Conservation (phyloP, 2,113 vertebrate species). For the Plecotus auritus region DNA sequence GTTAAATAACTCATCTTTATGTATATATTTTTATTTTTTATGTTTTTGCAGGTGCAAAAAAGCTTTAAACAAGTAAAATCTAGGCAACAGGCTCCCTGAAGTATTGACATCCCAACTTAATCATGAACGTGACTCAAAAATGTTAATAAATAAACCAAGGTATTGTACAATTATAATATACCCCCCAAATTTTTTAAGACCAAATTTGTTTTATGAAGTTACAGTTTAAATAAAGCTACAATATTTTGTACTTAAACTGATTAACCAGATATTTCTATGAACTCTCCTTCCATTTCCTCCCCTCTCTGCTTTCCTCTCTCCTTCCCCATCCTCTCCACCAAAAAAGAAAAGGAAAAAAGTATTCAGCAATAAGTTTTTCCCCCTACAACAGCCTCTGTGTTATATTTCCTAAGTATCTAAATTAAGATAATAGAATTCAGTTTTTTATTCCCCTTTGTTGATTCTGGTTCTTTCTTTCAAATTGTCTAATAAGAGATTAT, state of each 20-base stretch:
- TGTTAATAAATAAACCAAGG: conserved; percentile 83
- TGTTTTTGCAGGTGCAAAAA: conserved; percentile 79
- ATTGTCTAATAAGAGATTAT: not conserved
- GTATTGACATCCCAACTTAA: conserved; percentile 75
- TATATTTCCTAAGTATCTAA: not conserved
- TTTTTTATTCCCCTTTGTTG: conserved; percentile 34
- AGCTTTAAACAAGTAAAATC: conserved; percentile 67
- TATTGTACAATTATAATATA: conserved; percentile 59
- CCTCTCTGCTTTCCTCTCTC: not conserved
- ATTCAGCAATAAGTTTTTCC: not conserved
- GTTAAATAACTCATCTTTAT: conserved; percentile 6
- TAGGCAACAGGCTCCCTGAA: conserved; percentile 63
- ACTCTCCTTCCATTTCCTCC: not conserved
- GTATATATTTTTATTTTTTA: conserved; percentile 42
- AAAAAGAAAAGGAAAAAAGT: not conserved
- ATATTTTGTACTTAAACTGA: not conserved
- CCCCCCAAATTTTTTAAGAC: not conserved
- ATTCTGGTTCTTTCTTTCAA: conserved; percentile 43
- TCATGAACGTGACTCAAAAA: conserved; percentile 82
- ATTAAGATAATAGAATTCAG: conserved; percentile 9
- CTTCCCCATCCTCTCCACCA: not conserved
- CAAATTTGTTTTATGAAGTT: conserved; percentile 11
- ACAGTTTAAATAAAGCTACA: conserved; percentile 33
- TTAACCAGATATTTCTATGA: not conserved
- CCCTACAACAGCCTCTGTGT: not conserved